Evolutionary conservation across 2,888 invertebrate species (phyloP).

Genomic region (Lymantria dispar): DNA sequence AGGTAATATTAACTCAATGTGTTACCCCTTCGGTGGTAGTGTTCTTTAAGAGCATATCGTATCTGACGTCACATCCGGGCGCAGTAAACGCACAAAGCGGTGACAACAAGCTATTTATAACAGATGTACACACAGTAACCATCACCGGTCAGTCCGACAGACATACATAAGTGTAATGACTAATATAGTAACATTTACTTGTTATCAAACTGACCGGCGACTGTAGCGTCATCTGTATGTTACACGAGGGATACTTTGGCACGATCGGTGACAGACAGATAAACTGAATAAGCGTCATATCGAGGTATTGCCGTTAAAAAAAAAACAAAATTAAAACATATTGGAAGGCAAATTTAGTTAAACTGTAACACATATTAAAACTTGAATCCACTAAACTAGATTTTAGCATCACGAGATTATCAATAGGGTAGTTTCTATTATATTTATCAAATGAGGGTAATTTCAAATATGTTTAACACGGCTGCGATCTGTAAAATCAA

Average conservation of each 20-base stretch:
- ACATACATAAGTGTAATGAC: background rate
- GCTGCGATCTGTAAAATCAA: too few relatives aligned
- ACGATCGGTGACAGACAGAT: slow-evolving; percentile 56
- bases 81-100: slow-evolving; percentile 31
- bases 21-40: too few relatives aligned
- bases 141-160: slow-evolving; percentile 12
- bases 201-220: slow-evolving; percentile 19
- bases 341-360: background rate
- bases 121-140: slow-evolving; percentile 12
- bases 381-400: too few relatives aligned
- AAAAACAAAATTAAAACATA: background rate
- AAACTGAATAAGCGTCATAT: slow-evolving; percentile 24
- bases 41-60: background rate
- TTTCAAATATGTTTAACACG: too few relatives aligned
- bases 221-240: slow-evolving; percentile 20
- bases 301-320: slow-evolving; percentile 21
- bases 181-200: too few relatives aligned
- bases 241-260: slow-evolving; percentile 49
- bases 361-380: background rate
- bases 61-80: slow-evolving; percentile 2
- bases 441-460: too few relatives aligned
- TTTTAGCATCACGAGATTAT: too few relatives aligned
- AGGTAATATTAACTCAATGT: too few relatives aligned
- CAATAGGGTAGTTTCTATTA: too few relatives aligned
- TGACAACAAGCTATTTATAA: slow-evolving; percentile 41